Base-by-base conservation (phyloP, 1,140 invertebrate species). In the Nasonia longicornis region DNA sequence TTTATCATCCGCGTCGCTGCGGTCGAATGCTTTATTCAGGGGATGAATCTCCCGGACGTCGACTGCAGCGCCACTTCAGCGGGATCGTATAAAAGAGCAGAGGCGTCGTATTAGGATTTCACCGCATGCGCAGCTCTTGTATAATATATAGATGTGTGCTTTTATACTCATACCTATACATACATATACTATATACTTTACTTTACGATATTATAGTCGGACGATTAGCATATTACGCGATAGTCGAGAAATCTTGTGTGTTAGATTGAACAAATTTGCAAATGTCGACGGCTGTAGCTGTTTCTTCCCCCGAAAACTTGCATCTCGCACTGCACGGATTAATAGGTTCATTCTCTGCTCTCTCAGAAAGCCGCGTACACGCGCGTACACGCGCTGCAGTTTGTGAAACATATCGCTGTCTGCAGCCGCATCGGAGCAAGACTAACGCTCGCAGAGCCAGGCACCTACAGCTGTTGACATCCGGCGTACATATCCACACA, bases 21-120 rank as follows among this genome's bases (percentile, higher is more conserved):
- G 38, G 26, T 73, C 77, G 63, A 52, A 79, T 66, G 63, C 31
- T 80, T 75, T 69, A 70, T 69, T 75, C 63, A 58, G 20, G 14
- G 45, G 67, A 26, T 42, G 76, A 81, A 63, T 70, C 63, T 35
- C 29, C 70, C 26, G 20, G 26, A 52, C 20, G 63, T 48, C 63
- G 16, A 14, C 10, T 8, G n/a, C 64, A 58, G 22, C 26, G 26
- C 26, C 11, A 31, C 64, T 67, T 67, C 26, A 26, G 64, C 26
- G 22, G 16, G 74, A 69, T n/a, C 26, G 22, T 48, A 75, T 26
- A 22, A 63, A 26, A 63, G 63, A 67, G 29, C 35, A n/a, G 58
- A 31, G 26, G 35, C 16, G 12, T 70, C 64, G 2, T 70, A 31
- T n/a, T 58, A 70, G 66, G 38, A 73, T 42, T 48, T 31, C 71